Evolutionary conservation across 2,888 invertebrate species (phyloP), one percentile per base, ranked within the genome.

Genomic region (Diachrysia chrysitis): DNA sequence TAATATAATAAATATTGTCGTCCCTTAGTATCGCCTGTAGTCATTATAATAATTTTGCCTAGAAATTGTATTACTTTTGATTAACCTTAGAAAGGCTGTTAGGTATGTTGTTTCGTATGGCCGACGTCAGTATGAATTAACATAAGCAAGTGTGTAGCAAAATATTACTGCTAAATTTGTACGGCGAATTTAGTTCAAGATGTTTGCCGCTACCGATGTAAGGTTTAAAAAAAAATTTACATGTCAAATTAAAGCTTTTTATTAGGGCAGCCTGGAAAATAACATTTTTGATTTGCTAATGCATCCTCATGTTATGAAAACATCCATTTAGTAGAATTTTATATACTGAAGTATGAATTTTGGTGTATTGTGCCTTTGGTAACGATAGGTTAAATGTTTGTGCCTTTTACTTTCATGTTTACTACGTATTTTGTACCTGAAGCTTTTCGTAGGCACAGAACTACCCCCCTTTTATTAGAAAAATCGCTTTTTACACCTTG

Each of bases 351-450:
- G 84, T 85, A 85, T 85, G 81, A 83, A 88, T 89, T 89, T 92
- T 88, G 84, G 88, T 92, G 89, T 92, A 93, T 89, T 90, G 94
- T 95, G 94, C 94, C 94, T 94, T 94, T 90, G 77, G 87, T 90
- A 90, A 89, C 64, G 81, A 88, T 93, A 93, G 90, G 87, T 92
- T 92, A 88, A 93, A 91, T 91, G 88, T 93, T 83, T 88, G 94
- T 95, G 94, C 94, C 94, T 94, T 94, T 94, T 92, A 85, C 87
- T 93, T 93, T 91, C 87, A 87, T 78, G 84, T 90, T 85, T 79
- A 83, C 85, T 89, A 74, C 89, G 83, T 91, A 89, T 90, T 89
- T 91, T 91, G 91, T 93, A 94, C 93, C 92, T 91, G 90, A 91
- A 73, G 87, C 87, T 88, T 90, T 86, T 83, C 71, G 62, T 85